These are phyloP conservation scores for Dasysyrphus tricinctus DNA, from an alignment of 2,888 invertebrate species.

Conservation along the genomic window DNA sequence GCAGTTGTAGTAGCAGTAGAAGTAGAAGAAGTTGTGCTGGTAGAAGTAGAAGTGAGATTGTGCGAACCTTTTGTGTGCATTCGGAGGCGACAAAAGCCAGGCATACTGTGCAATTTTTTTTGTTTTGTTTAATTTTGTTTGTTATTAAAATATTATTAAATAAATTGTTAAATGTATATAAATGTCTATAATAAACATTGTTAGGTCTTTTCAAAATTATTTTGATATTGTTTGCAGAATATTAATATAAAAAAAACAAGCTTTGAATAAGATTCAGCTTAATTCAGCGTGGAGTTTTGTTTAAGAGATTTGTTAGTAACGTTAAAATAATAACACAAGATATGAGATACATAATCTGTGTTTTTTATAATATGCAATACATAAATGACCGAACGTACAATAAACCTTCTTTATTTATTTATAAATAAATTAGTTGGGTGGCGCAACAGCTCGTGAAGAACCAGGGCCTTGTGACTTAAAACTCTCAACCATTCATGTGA, in stretches of 20 bases:
- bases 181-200: conserved; percentile 9
- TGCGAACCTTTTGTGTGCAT: conserved; percentile 92
- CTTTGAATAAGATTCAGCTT: conserved; percentile 19
- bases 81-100: conserved; percentile 99
- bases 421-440: no score
- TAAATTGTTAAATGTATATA: conserved; percentile 61
- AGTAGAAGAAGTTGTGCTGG: conserved; percentile 80
- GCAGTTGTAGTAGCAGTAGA: conserved; percentile 79
- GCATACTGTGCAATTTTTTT: conserved; percentile 89
- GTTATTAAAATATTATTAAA: conserved; percentile 65
- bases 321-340: no score
- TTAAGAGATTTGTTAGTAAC: no score
- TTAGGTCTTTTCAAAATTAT: background rate
- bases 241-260: background rate
- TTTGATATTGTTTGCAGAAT: background rate
- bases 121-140: conserved; percentile 45
- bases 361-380: no score
- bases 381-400: no score
- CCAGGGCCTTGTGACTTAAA: no score
- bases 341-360: no score
- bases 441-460: no score
- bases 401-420: no score
- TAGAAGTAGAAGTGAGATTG: conserved; percentile 82
- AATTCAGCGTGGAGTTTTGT: conserved; percentile 24
- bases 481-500: no score